Conservation (phyloP, 2,113 vertebrate genomes). For the Callipepla squamata region DNA sequence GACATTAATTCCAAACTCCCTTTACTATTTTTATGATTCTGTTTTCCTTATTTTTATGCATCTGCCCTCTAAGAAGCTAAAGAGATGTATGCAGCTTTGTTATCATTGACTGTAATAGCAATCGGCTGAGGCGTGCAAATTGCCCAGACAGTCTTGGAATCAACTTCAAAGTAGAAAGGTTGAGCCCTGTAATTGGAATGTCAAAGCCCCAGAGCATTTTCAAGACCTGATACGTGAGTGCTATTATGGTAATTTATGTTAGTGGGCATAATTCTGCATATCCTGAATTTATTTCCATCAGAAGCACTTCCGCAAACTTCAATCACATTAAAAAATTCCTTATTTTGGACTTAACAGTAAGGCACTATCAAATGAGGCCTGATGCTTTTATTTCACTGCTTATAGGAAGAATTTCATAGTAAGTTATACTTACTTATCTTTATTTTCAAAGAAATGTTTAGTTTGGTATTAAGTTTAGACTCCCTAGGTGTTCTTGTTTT, state of each 20-base stretch:
- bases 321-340: background rate
- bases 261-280: background rate
- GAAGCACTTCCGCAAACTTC: background rate
- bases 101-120: background rate
- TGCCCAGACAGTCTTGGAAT: background rate
- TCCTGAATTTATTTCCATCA: background rate
- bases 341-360: background rate
- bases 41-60: conserved; percentile 27
- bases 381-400: background rate
- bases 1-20: background rate
- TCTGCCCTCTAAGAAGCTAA: conserved; percentile 20
- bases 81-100: conserved; percentile 9
- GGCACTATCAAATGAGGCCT: background rate
- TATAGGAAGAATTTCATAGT: background rate
- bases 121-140: conserved; percentile 2
- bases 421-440: background rate
- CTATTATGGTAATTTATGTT: background rate
- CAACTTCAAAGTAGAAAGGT: conserved; percentile 12
- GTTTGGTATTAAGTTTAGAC: background rate
- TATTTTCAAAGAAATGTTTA: background rate
- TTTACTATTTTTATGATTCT: conserved; percentile 13
- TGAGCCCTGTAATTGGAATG: conserved; percentile 1
- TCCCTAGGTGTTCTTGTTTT: background rate
- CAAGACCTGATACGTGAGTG: background rate
- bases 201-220: background rate